Evolutionary conservation across 2,888 invertebrate species (phyloP).

Genomic region (Hipparchia sbordonii): DNA sequence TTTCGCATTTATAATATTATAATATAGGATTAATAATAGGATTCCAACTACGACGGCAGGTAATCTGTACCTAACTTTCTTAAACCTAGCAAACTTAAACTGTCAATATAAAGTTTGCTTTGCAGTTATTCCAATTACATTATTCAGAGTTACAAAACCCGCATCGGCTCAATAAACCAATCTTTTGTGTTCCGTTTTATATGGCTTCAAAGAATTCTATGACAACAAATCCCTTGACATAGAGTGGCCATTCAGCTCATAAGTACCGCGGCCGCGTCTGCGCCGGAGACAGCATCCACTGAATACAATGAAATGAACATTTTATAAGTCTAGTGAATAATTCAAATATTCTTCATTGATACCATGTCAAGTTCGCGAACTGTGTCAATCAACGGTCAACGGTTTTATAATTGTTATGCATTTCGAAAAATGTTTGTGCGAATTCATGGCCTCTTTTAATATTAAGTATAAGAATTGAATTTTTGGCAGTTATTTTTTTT

Average conservation of each 20-base stretch:
- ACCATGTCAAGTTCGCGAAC: constrained; percentile 57
- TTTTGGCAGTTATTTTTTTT: neutral
- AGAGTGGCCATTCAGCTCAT: constrained; percentile 46
- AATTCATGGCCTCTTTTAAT: constrained; percentile 54
- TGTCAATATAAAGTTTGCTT: constrained; percentile 1
- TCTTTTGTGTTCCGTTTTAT: constrained; percentile 29
- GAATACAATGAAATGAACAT: constrained; percentile 57
- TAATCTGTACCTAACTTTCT: neutral
- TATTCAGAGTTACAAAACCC: constrained; percentile 21
- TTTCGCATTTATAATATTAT: neutral
- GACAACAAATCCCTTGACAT: constrained; percentile 42
- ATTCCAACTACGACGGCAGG: too few species aligned
- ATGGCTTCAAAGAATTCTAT: constrained; percentile 36
- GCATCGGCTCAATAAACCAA: constrained; percentile 19
- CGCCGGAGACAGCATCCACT: constrained; percentile 27
- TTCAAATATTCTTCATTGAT: constrained; percentile 57
- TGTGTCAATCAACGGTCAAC: constrained; percentile 78
- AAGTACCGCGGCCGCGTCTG: constrained; percentile 33
- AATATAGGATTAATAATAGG: too few species aligned
- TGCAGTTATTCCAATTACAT: constrained; percentile 22
- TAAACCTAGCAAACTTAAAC: neutral
- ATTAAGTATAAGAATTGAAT: neutral
- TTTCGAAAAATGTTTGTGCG: constrained; percentile 49
- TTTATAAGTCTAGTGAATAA: constrained; percentile 59
- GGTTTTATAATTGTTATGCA: constrained; percentile 50